Evolutionary conservation across 2,113 vertebrate species (phyloP), one percentile per base, ranked within the genome.

Genomic region (Myodes glareolus): DNA sequence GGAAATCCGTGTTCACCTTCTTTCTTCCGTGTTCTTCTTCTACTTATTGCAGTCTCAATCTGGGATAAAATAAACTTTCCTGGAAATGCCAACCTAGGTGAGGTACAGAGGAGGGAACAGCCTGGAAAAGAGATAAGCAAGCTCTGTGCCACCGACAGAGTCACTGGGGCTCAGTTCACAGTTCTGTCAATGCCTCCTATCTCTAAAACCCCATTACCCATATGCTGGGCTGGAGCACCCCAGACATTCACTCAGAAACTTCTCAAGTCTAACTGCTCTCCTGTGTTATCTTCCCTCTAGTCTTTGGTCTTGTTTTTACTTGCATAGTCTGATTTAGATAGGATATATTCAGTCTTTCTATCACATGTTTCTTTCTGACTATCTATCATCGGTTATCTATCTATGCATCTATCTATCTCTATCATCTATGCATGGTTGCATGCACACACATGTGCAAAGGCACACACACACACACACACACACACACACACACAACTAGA

Each of bases 191-290:
- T 13, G 29, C 1, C 17, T 14, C 0, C 27, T 52, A 61, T 2
- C 19, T 45, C 14, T 84, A 45, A 9, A 50, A 72, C 3, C 7
- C 13, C 42, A 5, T 17, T 7, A 52, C 3, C 27, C 45, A 3
- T 9, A 9, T 58, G 12, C 45, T 68, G 73, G 21, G 25, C 33
- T 63, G 0, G 11, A 87, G 1, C 4, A 8, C 31, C 33, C 25
- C 6, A 81, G 2, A 1, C 2, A 12, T 58, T 47, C 31, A 7
- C 12, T 70, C 12, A 3, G 1, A 6, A 36, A 17, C 23, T 12
- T 4, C n/a, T n/a, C 1, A 1, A 21, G 63, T 63, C 55, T 13
- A 12, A 13, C 27, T 63, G 7, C 36, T 23, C 16, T 19, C 6
- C 76, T 55, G 61, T n/a, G 1, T 0, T 63, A n/a, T 11, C 25